Conservation (phyloP, 2,797 vertebrate genomes). For the Semotilus atromaculatus region DNA sequence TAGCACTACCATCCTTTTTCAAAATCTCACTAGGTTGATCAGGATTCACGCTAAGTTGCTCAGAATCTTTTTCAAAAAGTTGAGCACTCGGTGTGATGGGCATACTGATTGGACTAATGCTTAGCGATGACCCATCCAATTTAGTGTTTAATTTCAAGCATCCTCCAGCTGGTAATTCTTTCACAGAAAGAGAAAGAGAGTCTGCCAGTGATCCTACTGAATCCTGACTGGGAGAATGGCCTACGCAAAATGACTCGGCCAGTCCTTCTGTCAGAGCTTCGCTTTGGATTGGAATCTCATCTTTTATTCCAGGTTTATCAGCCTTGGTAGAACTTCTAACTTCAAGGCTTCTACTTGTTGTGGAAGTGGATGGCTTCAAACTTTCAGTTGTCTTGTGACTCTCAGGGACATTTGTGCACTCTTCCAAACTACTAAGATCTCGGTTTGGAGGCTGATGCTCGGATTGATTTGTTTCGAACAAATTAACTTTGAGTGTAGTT, state of each 20-base stretch:
- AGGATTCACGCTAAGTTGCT: slow-evolving; percentile 52
- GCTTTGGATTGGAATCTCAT: slow-evolving; percentile 43
- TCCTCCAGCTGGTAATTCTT: slow-evolving; percentile 59
- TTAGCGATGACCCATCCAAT: slow-evolving; percentile 59
- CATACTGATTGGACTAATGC: slow-evolving; percentile 48
- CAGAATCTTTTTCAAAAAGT: slow-evolving; percentile 57
- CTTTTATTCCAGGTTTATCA: slow-evolving; percentile 47
- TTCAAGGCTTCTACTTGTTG: slow-evolving; percentile 53
- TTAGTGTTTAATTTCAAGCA: slow-evolving; percentile 70
- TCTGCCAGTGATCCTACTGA: slow-evolving; percentile 56
- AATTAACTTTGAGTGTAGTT: slow-evolving; percentile 24
- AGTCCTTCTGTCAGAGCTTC: slow-evolving; percentile 46
- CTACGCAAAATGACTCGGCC: slow-evolving; percentile 39
- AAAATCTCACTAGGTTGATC: slow-evolving; percentile 60
- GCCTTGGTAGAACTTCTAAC: slow-evolving; percentile 54
- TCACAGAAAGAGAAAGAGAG: slow-evolving; percentile 62
- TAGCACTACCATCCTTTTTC: slow-evolving; percentile 65
- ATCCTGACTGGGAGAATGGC: slow-evolving; percentile 55
- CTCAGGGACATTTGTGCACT: slow-evolving; percentile 30
- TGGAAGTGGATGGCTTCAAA: slow-evolving; percentile 36
- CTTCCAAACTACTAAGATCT: slow-evolving; percentile 9
- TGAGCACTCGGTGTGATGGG: slow-evolving; percentile 54
- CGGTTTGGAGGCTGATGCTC: slow-evolving; percentile 27
- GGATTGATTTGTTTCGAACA: background rate
- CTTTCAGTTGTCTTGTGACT: background rate